Percentiles rank a stretch among this genome's conserved stretches.
These are phyloP conservation scores for Cololabis saira DNA, from an alignment of 2,113 vertebrate species.

Conservation along the genomic window DNA sequence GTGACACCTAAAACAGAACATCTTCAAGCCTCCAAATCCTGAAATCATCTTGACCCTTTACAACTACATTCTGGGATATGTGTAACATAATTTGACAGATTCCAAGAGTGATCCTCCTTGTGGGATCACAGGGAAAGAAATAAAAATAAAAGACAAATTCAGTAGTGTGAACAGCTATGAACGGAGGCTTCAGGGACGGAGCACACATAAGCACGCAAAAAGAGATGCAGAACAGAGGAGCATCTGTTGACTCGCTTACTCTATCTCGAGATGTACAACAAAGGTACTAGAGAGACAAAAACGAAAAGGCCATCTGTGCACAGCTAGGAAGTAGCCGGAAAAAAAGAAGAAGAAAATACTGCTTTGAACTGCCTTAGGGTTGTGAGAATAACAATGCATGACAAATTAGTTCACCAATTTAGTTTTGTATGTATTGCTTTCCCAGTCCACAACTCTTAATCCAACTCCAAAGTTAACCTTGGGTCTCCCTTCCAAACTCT, in stretches of 20 bases:
- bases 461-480: too few relatives aligned
- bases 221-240: constrained; percentile 7
- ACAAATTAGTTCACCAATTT: neutral
- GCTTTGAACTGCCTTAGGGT: constrained; percentile 1
- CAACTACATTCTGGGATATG: neutral
- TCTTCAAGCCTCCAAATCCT: too few relatives aligned
- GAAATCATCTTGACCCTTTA: too few relatives aligned
- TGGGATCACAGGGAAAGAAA: neutral
- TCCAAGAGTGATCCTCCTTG: constrained; percentile 8
- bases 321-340: too few relatives aligned
- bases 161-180: constrained; percentile 37
- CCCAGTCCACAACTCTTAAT: neutral
- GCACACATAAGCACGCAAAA: constrained; percentile 2
- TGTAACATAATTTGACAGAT: constrained; percentile 2
- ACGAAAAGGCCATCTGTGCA: too few relatives aligned
- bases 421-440: neutral
- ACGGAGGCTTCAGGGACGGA: constrained; percentile 1
- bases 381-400: neutral
- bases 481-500: neutral
- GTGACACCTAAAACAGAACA: too few relatives aligned
- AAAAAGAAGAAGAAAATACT: neutral
- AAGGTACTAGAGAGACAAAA: neutral
- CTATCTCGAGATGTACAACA: neutral
- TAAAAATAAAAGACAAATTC: constrained; percentile 29
- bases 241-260: neutral